These are phyloP conservation scores for Lasioglossum calceatum DNA, from an alignment of 2,888 invertebrate genomes.

Conservation along the genomic window DNA sequence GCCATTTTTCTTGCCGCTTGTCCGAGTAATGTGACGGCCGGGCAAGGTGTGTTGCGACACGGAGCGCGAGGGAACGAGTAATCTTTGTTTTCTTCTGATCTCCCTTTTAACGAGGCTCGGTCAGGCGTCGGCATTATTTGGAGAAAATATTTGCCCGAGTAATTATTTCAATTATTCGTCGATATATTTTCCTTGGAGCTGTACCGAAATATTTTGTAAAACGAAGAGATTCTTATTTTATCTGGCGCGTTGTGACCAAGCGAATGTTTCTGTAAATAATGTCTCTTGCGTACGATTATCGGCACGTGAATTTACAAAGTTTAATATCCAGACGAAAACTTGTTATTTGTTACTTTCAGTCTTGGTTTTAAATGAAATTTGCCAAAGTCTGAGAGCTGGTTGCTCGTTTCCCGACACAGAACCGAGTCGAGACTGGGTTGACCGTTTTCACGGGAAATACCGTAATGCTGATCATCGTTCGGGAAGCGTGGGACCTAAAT, in stretches of 20 bases:
- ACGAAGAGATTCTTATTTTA: background rate
- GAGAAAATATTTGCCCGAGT: background rate
- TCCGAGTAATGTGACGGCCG: conserved; percentile 1
- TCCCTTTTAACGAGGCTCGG: background rate
- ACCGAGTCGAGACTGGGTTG: background rate
- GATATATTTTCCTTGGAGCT: background rate
- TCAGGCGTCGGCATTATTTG: background rate
- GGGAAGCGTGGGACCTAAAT: conserved; percentile 6
- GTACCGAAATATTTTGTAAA: background rate
- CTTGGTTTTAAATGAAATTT: background rate
- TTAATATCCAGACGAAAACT: background rate
- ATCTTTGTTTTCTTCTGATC: conserved; percentile 30
- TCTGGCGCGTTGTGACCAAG: background rate
- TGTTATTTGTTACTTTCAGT: background rate
- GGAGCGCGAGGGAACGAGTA: conserved; percentile 41
- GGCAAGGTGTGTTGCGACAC: conserved; percentile 34
- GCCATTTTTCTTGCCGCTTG: conserved; percentile 7
- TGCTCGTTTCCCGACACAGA: conserved; percentile 29
- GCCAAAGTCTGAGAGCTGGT: background rate
- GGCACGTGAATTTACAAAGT: background rate
- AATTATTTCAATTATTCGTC: background rate
- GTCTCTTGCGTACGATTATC: background rate
- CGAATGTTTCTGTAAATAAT: background rate
- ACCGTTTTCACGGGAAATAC: conserved; percentile 29
- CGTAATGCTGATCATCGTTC: conserved; percentile 45